Evolutionary conservation across 2,113 vertebrate species (phyloP).

Genomic region (Ciconia stormi): DNA sequence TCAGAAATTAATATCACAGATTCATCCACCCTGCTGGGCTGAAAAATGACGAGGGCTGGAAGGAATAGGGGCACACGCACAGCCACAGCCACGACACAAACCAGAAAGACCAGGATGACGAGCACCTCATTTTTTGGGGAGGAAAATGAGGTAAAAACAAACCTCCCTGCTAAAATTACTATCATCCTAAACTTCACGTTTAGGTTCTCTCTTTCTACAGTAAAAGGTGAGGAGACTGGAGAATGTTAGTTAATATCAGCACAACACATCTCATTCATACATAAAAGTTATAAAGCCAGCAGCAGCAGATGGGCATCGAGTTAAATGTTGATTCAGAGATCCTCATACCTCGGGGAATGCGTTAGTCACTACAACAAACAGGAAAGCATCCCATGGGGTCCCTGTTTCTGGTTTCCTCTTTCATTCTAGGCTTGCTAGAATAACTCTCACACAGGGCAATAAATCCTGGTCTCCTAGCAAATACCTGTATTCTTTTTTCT

Average conservation of each 20-base stretch:
- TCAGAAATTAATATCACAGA: not conserved
- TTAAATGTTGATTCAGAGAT: not conserved
- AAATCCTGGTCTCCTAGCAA: not conserved
- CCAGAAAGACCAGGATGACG: not conserved
- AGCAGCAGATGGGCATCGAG: not conserved
- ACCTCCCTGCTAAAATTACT: not conserved
- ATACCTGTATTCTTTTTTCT: not conserved
- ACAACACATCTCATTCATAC: not conserved
- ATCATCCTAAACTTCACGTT: not conserved
- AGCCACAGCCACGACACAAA: not conserved
- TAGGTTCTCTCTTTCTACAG: not conserved
- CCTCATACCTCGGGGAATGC: not conserved
- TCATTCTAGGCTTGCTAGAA: not conserved
- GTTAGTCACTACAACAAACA: not conserved
- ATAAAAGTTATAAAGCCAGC: not conserved
- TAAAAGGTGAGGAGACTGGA: not conserved
- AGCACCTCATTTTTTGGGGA: not conserved
- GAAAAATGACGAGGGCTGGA: not conserved
- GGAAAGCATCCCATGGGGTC: not conserved
- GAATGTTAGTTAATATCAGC: not conserved
- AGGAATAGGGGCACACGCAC: fast-evolving
- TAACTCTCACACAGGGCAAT: not conserved
- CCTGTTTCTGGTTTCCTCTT: not conserved
- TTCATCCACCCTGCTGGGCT: not conserved
- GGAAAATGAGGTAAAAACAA: not conserved